These are phyloP conservation scores for Tylochromis polylepis DNA, from an alignment of 2,113 vertebrate species.

Conservation along the genomic window DNA sequence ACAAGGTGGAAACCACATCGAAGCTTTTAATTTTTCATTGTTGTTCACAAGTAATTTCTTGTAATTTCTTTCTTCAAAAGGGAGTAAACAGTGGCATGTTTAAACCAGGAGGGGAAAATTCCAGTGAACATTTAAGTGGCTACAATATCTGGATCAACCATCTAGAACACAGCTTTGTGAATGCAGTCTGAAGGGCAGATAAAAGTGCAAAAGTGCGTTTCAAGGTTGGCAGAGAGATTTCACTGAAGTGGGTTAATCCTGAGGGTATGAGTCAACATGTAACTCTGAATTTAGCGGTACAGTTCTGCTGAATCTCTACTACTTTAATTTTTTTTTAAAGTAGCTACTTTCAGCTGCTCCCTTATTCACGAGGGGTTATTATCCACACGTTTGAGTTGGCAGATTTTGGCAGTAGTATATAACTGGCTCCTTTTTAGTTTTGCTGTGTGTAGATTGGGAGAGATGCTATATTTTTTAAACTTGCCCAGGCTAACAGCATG, in stretches of 20 bases:
- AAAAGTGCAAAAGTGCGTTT: neutral
- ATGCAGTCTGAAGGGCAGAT: neutral
- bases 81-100: neutral
- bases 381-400: neutral
- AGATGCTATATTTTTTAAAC: neutral
- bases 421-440: neutral
- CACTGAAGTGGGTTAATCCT: neutral
- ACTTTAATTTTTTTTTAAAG: rapidly evolving
- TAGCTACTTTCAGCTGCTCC: neutral
- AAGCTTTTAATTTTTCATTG: neutral
- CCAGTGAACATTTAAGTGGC: neutral
- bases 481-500: neutral
- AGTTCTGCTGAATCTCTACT: neutral
- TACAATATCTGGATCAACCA: neutral
- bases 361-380: neutral
- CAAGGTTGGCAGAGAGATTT: neutral
- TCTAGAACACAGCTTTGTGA: neutral
- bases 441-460: neutral
- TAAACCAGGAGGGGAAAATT: neutral
- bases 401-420: neutral
- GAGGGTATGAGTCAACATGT: neutral
- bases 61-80: neutral
- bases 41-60: neutral
- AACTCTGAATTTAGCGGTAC: neutral
- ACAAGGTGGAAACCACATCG: neutral